Evolutionary conservation across 2,113 vertebrate genomes (phyloP), one percentile per base, ranked within the genome.

Genomic region (Gopherus flavomarginatus): DNA sequence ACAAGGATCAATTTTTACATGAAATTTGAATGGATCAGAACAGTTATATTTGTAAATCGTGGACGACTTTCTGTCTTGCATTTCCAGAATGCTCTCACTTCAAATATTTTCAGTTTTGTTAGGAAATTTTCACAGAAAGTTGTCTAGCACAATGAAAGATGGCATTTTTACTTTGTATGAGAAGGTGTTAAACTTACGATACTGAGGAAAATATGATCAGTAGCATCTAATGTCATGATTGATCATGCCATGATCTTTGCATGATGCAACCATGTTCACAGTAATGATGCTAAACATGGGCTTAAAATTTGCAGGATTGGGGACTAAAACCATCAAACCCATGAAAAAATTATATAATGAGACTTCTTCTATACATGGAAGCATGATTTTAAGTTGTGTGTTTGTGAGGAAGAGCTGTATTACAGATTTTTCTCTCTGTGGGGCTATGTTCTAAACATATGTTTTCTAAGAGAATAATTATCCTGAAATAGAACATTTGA

Each of bases 11-110:
- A 44, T 26, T 77, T 77, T 77, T 3, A 77, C 21, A 44, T 42
- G 10, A 42, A 42, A 75, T 42, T 42, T 77, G 72, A 12, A 65
- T 69, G 62, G 35, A 69, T 69, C 62, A n/a, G 26, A 69, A 5
- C 54, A 75, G 72, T 82, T 96, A 38, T 21, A 31, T 80, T 78
- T 96, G 26, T 44, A 78, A 85, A 44, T 22, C 21, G 86, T 86
- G 17, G 42, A 3, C 86, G 91, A 44, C 9, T n/a, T 17, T 31
- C 62, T 69, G 54, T 82, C 44, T 94, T 27, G 2, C 3, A 29
- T 56, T 78, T 86, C 87, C 38, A 92, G 82, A 96, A 31, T 19
- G 35, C 22, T 78, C 44, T 50, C 62, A 69, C 17, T 90, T 86
- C 80, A 44, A 81, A 5, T 52, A 21, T 81, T 84, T 69, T 69